These are phyloP conservation scores for Lymantria monacha DNA, from an alignment of 2,888 invertebrate species.

Conservation along the genomic window DNA sequence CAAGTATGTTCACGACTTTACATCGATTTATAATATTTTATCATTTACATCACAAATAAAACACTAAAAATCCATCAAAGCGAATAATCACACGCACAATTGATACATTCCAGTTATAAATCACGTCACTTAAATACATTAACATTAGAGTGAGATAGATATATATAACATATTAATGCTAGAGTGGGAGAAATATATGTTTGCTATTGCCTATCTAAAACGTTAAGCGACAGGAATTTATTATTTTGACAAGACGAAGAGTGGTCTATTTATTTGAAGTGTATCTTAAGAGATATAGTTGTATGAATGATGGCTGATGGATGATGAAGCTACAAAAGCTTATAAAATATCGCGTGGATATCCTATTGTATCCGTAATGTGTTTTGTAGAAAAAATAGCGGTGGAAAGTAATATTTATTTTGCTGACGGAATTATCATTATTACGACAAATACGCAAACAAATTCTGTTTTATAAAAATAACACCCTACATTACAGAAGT, in stretches of 20 bases:
- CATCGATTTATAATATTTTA: neutral
- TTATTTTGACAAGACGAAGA: slow-evolving; percentile 39
- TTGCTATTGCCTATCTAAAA: slow-evolving; percentile 11
- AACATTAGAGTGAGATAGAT: slow-evolving; percentile 15
- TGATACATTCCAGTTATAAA: slow-evolving; percentile 27
- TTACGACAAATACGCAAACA: too few species aligned
- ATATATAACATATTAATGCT: slow-evolving; percentile 1
- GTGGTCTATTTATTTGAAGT: slow-evolving; percentile 34
- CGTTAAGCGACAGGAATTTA: slow-evolving; percentile 28
- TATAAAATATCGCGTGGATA: slow-evolving; percentile 7
- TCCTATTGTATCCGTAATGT: slow-evolving; percentile 4
- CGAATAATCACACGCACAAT: slow-evolving; percentile 25
- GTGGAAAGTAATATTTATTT: neutral
- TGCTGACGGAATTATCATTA: neutral
- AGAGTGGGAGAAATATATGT: slow-evolving; percentile 13
- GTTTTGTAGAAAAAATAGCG: slow-evolving; percentile 5
- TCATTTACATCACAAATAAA: neutral
- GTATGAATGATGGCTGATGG: slow-evolving; percentile 28
- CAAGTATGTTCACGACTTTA: too few species aligned
- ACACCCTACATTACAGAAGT: too few species aligned
- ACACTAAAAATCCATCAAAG: slow-evolving; percentile 5
- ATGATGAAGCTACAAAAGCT: slow-evolving; percentile 15
- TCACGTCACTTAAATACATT: slow-evolving; percentile 26
- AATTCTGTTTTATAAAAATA: too few species aligned
- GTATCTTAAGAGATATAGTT: slow-evolving; percentile 20